These are phyloP conservation scores for Tapirus terrestris DNA, from an alignment of 2,113 vertebrate species.

Conservation along the genomic window DNA sequence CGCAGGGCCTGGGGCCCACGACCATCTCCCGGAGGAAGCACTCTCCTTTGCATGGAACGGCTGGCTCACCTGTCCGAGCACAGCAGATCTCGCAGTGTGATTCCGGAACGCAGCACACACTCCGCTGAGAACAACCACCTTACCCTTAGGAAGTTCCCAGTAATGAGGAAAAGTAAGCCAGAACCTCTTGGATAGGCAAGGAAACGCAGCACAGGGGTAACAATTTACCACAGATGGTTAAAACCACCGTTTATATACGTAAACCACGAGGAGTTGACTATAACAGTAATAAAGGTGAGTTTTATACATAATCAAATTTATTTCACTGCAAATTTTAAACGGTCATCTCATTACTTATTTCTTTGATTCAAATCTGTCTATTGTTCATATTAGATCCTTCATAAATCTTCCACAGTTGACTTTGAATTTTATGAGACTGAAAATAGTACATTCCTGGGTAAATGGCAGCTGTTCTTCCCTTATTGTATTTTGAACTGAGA, in stretches of 20 bases:
- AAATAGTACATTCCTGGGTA: background rate
- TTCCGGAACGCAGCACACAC: background rate
- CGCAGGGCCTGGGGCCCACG: background rate
- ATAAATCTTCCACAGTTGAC: background rate
- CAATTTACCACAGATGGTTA: background rate
- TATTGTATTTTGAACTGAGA: background rate
- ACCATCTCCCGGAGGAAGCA: background rate
- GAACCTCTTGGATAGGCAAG: background rate
- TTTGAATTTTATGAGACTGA: background rate
- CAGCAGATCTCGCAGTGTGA: background rate
- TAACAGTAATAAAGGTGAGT: background rate
- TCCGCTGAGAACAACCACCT: background rate
- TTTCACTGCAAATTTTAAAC: background rate
- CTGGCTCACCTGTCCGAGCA: background rate
- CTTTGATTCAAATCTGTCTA: conserved; percentile 5
- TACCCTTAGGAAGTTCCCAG: background rate
- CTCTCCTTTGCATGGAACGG: background rate
- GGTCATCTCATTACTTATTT: background rate
- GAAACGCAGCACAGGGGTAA: background rate
- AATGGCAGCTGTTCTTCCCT: background rate
- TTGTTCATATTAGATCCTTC: background rate
- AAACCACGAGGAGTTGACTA: background rate
- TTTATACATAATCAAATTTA: background rate
- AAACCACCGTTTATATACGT: background rate
- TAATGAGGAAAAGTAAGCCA: background rate